Evolutionary conservation across 92 coral and sea anemone genomes (phyloP), one percentile per base, ranked within the genome.

Genomic region (Diadumene lineata): DNA sequence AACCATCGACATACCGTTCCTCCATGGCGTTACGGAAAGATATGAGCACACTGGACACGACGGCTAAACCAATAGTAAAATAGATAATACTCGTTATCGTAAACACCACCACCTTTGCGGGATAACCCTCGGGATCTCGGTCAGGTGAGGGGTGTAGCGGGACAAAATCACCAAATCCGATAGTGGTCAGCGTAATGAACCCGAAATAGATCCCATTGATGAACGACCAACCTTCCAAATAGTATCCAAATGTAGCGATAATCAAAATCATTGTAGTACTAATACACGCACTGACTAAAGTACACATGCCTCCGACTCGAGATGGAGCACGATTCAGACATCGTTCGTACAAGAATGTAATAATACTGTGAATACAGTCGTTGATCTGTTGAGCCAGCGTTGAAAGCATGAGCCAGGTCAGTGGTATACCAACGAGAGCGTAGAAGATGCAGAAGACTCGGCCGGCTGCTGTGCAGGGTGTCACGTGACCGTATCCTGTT

Each of bases 121-220:
- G 90, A 71, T 92, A 96, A 18, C 77, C 78, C 32, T 81, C 96
- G 63, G 93, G 90, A 75, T 96, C 91, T n/a, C 84, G 84, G 46
- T 86, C 93, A 7, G 89, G 91, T 19, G 92, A 89, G 21, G 99
- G 99, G 84, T 96, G 99, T 34, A 96, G 90, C 43, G 99, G 99
- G 77, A 96, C 99, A 66, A 96, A 96, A 64, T 96, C 99, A 4
- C 99, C 99, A 70, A 96, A 96, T 34, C 99, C 99, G 48, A 96
- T 96, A 13, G 99, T 96, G 43, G 97, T 96, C 66, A 96, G 82
- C 32, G 99, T 96, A 82, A 96, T 87, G 79, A 96, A 92, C 48
- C 99, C 99, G 64, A 96, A 96, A 46, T 96, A 96, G 34, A 92
- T 69, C 27, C 99, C 99, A 18, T 96, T 97, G 31, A 96, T 57